Evolutionary conservation across 1,140 invertebrate species (phyloP).

Genomic region (Drosophila persimilis): DNA sequence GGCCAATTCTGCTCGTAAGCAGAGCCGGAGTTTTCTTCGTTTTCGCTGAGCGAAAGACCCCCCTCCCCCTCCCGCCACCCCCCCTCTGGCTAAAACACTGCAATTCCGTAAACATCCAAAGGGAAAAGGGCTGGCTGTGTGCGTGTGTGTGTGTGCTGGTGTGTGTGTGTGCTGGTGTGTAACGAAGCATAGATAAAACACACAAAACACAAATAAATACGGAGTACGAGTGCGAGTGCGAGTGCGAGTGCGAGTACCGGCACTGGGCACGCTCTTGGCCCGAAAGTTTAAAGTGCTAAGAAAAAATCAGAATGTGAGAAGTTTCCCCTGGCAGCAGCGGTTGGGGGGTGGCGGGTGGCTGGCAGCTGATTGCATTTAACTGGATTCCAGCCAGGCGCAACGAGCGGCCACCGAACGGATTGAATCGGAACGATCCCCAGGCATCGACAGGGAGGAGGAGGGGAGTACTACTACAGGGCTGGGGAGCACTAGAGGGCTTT

Average conservation of each 20-base stretch:
- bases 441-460: no score
- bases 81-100: slow-evolving; percentile 57
- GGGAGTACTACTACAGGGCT: no score
- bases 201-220: slow-evolving; percentile 76
- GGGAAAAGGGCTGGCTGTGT: not conserved
- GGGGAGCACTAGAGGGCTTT: no score
- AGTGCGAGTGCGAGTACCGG: no score
- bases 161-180: slow-evolving; percentile 56
- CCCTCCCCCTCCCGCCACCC: no score
- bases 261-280: slow-evolving; percentile 47
- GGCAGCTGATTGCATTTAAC: slow-evolving; percentile 69
- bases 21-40: slow-evolving; percentile 65
- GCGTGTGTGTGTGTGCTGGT: not conserved
- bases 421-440: slow-evolving; percentile 12
- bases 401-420: slow-evolving; percentile 8
- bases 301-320: slow-evolving; percentile 65
- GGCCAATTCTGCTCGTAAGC: slow-evolving; percentile 76
- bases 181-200: slow-evolving; percentile 80
- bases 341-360: not conserved
- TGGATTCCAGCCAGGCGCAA: slow-evolving; percentile 29
- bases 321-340: slow-evolving; percentile 14
- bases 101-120: slow-evolving; percentile 62
- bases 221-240: no score
- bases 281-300: slow-evolving; percentile 76
- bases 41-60: slow-evolving; percentile 28